Percentiles rank a stretch among this genome's conserved stretches.
phyloP scores from a whole-genome alignment of 2,888 invertebrate genomes.

The Ornithoptera priamus region DNA sequence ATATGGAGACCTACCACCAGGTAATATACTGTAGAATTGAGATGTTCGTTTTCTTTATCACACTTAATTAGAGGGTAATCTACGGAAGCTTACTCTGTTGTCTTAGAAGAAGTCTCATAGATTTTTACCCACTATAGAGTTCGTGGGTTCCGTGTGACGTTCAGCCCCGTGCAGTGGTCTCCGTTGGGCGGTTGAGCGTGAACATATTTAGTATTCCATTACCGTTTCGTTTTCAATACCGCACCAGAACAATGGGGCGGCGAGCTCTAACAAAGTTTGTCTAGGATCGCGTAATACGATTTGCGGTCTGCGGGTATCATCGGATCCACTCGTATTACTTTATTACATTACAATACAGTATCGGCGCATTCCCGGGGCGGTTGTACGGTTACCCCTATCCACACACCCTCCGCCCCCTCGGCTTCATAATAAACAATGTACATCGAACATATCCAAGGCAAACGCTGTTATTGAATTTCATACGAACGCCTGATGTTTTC shows the following conservation, averaged over 20 bases:
- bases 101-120: no score
- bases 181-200: neutral
- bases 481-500: neutral
- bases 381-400: slow-evolving; percentile 5
- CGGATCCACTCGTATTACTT: slow-evolving; percentile 9
- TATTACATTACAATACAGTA: slow-evolving; percentile 23
- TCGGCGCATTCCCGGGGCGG: slow-evolving; percentile 15
- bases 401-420: neutral
- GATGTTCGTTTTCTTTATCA: no score
- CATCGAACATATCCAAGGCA: slow-evolving; percentile 1
- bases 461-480: slow-evolving; percentile 18
- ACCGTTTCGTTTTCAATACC: slow-evolving; percentile 10
- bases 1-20: no score
- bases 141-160: no score
- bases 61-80: no score
- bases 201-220: slow-evolving; percentile 8
- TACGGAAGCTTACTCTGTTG: no score
- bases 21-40: no score
- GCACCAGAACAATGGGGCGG: neutral
- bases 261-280: slow-evolving; percentile 23
- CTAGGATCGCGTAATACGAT: slow-evolving; percentile 21
- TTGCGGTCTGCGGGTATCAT: slow-evolving; percentile 18
- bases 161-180: no score
- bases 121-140: no score
- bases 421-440: slow-evolving; percentile 12